These are phyloP conservation scores for Trichechus manatus DNA, from an alignment of 2,113 vertebrate species.

Conservation along the genomic window DNA sequence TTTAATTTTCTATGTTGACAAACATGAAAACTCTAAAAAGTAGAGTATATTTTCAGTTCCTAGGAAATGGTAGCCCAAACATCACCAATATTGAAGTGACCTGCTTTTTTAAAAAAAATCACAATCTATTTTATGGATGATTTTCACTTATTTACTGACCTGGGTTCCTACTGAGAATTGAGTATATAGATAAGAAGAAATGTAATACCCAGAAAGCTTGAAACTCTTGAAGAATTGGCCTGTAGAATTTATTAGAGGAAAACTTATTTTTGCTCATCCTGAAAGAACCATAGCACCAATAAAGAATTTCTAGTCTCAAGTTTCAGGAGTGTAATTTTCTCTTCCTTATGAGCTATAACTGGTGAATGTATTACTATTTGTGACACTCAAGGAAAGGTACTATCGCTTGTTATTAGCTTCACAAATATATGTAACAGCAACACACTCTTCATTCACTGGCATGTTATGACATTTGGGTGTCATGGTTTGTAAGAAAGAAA, in stretches of 20 bases:
- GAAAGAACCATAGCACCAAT: conserved; percentile 77
- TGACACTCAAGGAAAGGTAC: conserved; percentile 52
- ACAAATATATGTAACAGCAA: conserved; percentile 73
- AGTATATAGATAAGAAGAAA: conserved; percentile 51
- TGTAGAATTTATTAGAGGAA: conserved; percentile 82
- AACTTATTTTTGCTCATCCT: conserved; percentile 74
- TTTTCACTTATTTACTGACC: conserved; percentile 71
- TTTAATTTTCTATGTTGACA: conserved; percentile 11
- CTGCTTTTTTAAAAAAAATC: conserved; percentile 75
- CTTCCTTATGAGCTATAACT: conserved; percentile 81
- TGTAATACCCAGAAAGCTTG: conserved; percentile 76
- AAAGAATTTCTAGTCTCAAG: conserved; percentile 80
- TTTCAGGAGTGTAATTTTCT: conserved; percentile 80
- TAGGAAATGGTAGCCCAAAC: conserved; percentile 21
- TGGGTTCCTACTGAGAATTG: conserved; percentile 74
- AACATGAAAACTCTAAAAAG: background rate
- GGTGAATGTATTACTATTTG: conserved; percentile 83
- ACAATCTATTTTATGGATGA: conserved; percentile 63
- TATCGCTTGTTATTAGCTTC: conserved; percentile 75
- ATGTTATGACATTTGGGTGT: conserved; percentile 73
- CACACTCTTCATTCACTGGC: conserved; percentile 58
- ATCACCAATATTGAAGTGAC: conserved; percentile 73
- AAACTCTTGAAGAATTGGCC: conserved; percentile 80
- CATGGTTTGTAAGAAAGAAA: conserved; percentile 75
- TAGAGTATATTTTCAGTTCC: conserved; percentile 48